Conservation (phyloP, 2,888 invertebrate genomes). For the Nemapogon koenigi region DNA sequence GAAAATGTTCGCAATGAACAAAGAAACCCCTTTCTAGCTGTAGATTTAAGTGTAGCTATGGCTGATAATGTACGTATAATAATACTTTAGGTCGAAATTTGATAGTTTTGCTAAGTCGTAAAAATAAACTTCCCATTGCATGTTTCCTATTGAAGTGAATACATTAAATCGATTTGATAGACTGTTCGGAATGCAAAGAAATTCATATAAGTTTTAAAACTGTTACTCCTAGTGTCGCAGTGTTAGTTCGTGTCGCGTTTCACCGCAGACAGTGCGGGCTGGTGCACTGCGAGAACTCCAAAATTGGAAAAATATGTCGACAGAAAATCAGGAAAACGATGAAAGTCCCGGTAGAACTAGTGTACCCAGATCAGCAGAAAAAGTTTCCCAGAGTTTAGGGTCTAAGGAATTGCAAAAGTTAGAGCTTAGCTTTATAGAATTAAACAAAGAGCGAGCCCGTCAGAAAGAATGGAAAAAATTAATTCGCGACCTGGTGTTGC, state of each 20-base stretch:
- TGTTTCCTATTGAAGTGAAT: neutral
- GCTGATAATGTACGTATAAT: slow-evolving; percentile 56
- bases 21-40: slow-evolving; percentile 31
- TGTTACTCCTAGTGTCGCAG: slow-evolving; percentile 46
- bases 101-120: too few species aligned
- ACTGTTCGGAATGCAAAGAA: slow-evolving; percentile 21
- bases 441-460: slow-evolving; percentile 57
- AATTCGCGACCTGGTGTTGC: slow-evolving; percentile 66
- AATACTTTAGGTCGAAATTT: neutral
- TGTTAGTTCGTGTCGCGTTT: slow-evolving; percentile 44
- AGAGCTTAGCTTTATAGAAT: slow-evolving; percentile 55
- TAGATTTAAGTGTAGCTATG: too few species aligned
- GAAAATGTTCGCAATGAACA: slow-evolving; percentile 35
- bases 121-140: neutral
- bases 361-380: neutral
- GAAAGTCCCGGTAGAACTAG: neutral
- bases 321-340: slow-evolving; percentile 3
- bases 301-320: slow-evolving; percentile 2
- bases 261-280: slow-evolving; percentile 38
- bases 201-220: slow-evolving; percentile 38
- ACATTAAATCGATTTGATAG: slow-evolving; percentile 39
- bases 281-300: neutral
- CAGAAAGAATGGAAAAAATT: slow-evolving; percentile 63
- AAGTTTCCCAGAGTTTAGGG: slow-evolving; percentile 12
- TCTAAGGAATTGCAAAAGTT: slow-evolving; percentile 50